Conservation (phyloP, 2,888 invertebrate genomes). For the Hirtodrosophila histrioides region DNA sequence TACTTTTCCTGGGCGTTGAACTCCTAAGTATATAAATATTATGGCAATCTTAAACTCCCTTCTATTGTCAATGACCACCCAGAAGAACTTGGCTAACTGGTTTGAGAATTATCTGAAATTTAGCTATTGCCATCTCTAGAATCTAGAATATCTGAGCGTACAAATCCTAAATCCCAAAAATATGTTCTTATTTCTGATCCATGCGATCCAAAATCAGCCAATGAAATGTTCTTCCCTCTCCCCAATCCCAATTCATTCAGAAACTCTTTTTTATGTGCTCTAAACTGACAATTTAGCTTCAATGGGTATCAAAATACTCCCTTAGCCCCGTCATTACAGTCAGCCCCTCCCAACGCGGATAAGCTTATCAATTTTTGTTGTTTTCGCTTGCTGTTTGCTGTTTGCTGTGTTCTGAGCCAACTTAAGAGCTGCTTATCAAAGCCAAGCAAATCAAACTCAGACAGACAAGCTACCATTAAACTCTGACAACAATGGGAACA, state of each 20-base stretch:
- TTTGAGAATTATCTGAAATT: too few relatives aligned
- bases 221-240: background rate
- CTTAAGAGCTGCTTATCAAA: constrained; percentile 46
- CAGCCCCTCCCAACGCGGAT: constrained; percentile 1
- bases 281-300: constrained; percentile 32
- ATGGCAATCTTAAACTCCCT: too few relatives aligned
- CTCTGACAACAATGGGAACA: constrained; percentile 33
- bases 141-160: too few relatives aligned
- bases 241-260: constrained; percentile 14
- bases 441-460: constrained; percentile 52
- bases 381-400: constrained; percentile 13
- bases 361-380: constrained; percentile 45
- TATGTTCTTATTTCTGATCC: too few relatives aligned
- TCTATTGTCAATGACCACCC: too few relatives aligned
- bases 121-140: too few relatives aligned
- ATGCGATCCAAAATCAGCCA: too few relatives aligned
- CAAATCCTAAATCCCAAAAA: too few relatives aligned
- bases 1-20: too few relatives aligned
- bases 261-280: constrained; percentile 17
- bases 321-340: constrained; percentile 14
- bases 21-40: too few relatives aligned
- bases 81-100: too few relatives aligned
- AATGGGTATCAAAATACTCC: constrained; percentile 33
- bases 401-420: constrained; percentile 16
- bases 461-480: constrained; percentile 56